Evolutionary conservation across 2,888 invertebrate species (phyloP).

Genomic region (Pinctada fucata): DNA sequence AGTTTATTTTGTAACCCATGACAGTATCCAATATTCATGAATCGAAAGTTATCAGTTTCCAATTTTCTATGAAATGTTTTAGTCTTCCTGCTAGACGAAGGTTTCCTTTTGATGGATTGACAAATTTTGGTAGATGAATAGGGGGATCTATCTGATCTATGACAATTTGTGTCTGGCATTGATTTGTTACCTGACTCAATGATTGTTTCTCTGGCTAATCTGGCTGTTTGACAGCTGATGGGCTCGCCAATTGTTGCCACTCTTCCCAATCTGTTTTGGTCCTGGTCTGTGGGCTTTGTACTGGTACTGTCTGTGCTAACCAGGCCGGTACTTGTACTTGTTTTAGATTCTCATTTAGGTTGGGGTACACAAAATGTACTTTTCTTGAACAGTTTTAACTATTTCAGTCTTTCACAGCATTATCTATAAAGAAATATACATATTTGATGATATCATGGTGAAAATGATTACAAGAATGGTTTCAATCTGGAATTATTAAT

Average conservation of each 20-base stretch:
- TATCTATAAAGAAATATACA: too few relatives aligned
- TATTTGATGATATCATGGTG: too few relatives aligned
- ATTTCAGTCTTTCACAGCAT: too few relatives aligned
- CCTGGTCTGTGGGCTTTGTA: constrained; percentile 8
- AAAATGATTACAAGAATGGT: too few relatives aligned
- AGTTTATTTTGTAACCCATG: constrained; percentile 6
- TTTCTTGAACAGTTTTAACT: too few relatives aligned
- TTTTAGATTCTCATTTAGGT: too few relatives aligned
- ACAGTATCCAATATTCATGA: constrained; percentile 8
- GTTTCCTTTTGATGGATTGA: constrained; percentile 4
- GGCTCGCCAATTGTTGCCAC: neutral
- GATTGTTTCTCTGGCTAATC: neutral
- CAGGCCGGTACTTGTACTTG: neutral
- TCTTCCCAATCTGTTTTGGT: neutral
- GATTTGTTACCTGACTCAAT: neutral
- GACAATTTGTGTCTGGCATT: neutral
- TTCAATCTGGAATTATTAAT: too few relatives aligned
- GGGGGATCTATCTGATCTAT: neutral
- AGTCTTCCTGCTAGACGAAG: constrained; percentile 4
- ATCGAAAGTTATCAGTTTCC: constrained; percentile 1
- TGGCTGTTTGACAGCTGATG: neutral
- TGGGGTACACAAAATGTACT: too few relatives aligned
- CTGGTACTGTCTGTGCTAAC: neutral
- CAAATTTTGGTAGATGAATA: constrained; percentile 14
- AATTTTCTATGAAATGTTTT: constrained; percentile 7